phyloP scores from a whole-genome alignment of 2,113 vertebrate genomes.

The Myotis lucifugus region DNA sequence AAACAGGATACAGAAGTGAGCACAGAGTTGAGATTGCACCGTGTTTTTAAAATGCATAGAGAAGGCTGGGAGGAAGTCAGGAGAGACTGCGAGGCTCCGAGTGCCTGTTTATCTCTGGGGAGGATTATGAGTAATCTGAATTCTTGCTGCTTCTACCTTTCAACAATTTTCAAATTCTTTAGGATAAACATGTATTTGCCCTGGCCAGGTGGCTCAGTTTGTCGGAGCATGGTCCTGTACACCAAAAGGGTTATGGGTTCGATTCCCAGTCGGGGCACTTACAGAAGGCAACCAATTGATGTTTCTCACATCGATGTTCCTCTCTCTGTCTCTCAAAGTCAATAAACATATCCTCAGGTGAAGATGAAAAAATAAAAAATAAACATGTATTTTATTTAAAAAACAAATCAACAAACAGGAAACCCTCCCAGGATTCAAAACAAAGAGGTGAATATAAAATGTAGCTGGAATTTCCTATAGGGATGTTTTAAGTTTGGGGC shows the following conservation, averaged over 20 bases:
- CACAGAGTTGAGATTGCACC: not conserved
- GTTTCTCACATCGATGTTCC: not conserved
- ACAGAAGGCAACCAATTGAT: not conserved
- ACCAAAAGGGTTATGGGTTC: not conserved
- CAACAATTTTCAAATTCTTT: conserved; percentile 14
- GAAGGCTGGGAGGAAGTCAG: not conserved
- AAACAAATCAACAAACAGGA: not conserved
- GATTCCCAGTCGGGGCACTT: not conserved
- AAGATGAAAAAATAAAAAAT: not conserved
- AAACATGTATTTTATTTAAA: conserved; percentile 8
- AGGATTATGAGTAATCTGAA: not conserved
- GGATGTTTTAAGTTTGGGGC: not conserved
- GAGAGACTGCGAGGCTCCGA: not conserved
- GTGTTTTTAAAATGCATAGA: not conserved
- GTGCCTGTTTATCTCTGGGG: conserved; percentile 1
- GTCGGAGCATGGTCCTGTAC: not conserved
- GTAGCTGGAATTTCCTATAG: not conserved
- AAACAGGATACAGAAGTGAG: not conserved
- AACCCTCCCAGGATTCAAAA: not conserved
- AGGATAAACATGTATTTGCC: conserved; percentile 21
- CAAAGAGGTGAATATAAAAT: not conserved
- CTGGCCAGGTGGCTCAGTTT: not conserved
- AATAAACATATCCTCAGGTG: not conserved
- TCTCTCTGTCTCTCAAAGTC: not conserved
- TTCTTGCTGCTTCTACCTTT: conserved; percentile 40